phyloP scores from a whole-genome alignment of 2,113 vertebrate genomes.

The Eulemur macaco region DNA sequence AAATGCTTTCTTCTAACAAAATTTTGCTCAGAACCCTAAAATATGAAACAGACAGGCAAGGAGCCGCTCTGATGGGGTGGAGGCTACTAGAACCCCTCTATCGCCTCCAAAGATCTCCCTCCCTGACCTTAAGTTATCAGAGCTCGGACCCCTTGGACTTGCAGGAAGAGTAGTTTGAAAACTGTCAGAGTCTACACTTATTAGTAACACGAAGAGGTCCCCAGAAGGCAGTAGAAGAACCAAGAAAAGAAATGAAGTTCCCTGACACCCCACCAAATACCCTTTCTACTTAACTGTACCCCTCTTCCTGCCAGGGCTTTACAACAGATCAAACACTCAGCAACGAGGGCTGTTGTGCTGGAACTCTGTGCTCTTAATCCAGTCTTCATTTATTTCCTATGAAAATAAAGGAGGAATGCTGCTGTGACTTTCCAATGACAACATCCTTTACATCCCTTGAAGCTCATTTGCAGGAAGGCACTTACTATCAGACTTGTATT shows the following conservation, averaged over 20 bases:
- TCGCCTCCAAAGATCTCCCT: neutral
- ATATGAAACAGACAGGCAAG: neutral
- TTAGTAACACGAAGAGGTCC: neutral
- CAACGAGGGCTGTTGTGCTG: neutral
- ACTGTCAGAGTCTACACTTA: neutral
- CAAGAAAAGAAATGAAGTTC: neutral
- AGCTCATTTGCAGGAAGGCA: neutral
- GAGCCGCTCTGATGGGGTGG: neutral
- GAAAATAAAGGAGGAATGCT: constrained; percentile 45
- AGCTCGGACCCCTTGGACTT: neutral
- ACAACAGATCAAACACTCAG: neutral
- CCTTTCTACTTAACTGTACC: neutral
- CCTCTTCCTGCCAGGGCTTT: neutral
- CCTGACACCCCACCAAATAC: neutral
- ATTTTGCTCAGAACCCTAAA: neutral
- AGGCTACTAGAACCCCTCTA: neutral
- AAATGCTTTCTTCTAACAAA: neutral
- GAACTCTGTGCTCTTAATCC: neutral
- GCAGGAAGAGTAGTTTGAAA: neutral
- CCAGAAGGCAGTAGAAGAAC: neutral
- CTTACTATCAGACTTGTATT: neutral
- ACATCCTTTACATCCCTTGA: neutral
- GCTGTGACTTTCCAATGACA: neutral
- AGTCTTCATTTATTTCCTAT: neutral
- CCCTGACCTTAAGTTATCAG: neutral